phyloP scores from a whole-genome alignment of 1,140 invertebrate species.

The Dinoponera quadriceps region DNA sequence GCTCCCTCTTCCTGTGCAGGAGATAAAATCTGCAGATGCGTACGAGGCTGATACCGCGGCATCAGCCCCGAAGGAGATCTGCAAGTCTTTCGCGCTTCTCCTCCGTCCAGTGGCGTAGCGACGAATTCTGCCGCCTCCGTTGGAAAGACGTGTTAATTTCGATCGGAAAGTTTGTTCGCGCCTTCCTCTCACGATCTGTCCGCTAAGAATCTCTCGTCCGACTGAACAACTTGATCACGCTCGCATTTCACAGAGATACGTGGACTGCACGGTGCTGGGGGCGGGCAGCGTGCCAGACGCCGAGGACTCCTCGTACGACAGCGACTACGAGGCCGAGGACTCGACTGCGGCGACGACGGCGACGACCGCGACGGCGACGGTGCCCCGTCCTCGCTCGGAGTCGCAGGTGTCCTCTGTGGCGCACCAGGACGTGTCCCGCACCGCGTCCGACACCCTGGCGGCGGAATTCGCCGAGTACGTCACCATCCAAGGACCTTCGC shows the following conservation, averaged over 20 bases:
- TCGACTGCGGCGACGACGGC: conserved; percentile 76
- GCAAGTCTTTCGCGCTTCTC: too few species aligned
- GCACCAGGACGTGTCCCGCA: conserved; percentile 92
- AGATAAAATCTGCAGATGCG: conserved; percentile 64
- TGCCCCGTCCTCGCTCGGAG: conserved; percentile 22
- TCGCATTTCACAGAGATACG: conserved; percentile 85
- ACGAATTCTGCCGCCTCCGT: too few species aligned
- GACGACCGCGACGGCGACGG: conserved; percentile 86
- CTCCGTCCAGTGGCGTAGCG: too few species aligned
- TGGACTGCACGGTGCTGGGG: conserved; percentile 85
- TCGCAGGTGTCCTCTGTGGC: conserved; percentile 80
- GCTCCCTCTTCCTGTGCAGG: conserved; percentile 7
- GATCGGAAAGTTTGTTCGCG: neutral
- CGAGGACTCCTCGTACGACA: conserved; percentile 95
- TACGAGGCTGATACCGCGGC: conserved; percentile 57
- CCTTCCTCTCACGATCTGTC: neutral
- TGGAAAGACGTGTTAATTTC: neutral
- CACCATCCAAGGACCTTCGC: conserved; percentile 81
- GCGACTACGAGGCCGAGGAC: conserved; percentile 91
- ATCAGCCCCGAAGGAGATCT: conserved; percentile 30
- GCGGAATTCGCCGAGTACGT: conserved; percentile 95
- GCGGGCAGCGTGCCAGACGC: conserved; percentile 85
- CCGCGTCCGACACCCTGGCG: conserved; percentile 92
- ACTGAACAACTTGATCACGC: conserved; percentile 7
- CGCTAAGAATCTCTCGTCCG: neutral